A percentile compares a stretch with the other conserved stretches of the same genome.
Evolutionary conservation across 2,888 invertebrate genomes (phyloP).

Genomic region (Conops quadrifasciatus): DNA sequence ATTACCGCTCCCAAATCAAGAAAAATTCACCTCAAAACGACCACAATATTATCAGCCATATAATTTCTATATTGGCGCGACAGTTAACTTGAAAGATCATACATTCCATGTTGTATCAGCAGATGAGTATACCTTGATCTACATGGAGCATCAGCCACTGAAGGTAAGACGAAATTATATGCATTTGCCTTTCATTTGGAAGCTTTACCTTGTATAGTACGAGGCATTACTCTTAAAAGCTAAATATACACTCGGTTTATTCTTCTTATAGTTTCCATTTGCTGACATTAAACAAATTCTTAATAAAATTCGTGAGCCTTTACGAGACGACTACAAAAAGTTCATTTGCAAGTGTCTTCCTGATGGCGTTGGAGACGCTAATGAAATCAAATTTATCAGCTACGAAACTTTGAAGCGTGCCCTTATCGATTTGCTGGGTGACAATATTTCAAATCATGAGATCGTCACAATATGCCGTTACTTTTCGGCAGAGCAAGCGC

Average conservation of each 20-base stretch:
- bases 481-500: constrained; percentile 72
- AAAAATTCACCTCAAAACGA: constrained; percentile 75
- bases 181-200: too few relatives aligned
- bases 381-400: constrained; percentile 49
- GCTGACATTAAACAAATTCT: constrained; percentile 77
- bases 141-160: constrained; percentile 81
- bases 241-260: not conserved
- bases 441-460: constrained; percentile 81
- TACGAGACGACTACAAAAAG: constrained; percentile 77
- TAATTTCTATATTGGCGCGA: constrained; percentile 87
- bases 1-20: constrained; percentile 77
- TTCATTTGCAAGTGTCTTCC: constrained; percentile 77
- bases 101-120: constrained; percentile 81
- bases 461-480: constrained; percentile 78
- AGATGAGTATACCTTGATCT: constrained; percentile 86
- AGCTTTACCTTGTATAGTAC: too few relatives aligned
- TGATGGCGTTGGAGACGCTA: constrained; percentile 44
- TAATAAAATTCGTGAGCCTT: constrained; percentile 75
- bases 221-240: too few relatives aligned
- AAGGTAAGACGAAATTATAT: constrained; percentile 68
- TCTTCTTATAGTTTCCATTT: constrained; percentile 70
- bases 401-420: constrained; percentile 68
- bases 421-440: constrained; percentile 73
- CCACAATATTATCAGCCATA: constrained; percentile 79
- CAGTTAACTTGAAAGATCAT: constrained; percentile 79